Evolutionary conservation across 2,888 invertebrate species (phyloP).

Genomic region (Gryllus longicercus): DNA sequence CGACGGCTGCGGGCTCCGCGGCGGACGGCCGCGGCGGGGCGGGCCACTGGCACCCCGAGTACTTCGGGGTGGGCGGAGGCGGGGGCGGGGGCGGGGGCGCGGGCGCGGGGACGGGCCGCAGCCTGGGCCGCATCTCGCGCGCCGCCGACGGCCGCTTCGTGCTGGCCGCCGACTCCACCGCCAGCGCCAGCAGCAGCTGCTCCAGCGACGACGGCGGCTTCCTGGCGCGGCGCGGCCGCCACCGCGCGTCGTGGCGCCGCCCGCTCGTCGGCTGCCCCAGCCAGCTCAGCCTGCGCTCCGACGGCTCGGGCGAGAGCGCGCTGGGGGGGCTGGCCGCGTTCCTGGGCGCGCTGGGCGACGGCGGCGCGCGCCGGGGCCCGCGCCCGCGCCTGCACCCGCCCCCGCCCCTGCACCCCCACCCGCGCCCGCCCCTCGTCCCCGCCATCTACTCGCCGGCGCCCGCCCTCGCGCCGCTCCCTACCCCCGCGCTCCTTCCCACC

Average conservation of each 20-base stretch:
- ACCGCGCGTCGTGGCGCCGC: constrained; percentile 61
- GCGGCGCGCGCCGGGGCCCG: constrained; percentile 36
- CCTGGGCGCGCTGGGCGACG: constrained; percentile 39
- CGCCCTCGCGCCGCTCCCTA: constrained; percentile 34
- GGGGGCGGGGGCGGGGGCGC: constrained; percentile 19
- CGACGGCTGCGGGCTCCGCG: constrained; percentile 27
- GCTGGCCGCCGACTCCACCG: constrained; percentile 51
- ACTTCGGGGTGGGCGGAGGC: constrained; percentile 22
- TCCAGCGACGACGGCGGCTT: constrained; percentile 85
- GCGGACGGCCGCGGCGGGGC: constrained; percentile 27
- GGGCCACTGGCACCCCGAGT: constrained; percentile 32
- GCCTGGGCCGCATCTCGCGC: constrained; percentile 66
- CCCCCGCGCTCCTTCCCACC: constrained; percentile 39
- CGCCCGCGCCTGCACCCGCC: constrained; percentile 24
- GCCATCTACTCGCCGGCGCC: constrained; percentile 36
- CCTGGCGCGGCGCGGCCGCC: constrained; percentile 55
- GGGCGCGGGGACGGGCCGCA: constrained; percentile 27
- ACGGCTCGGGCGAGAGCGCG: constrained; percentile 60
- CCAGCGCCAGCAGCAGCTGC: constrained; percentile 56
- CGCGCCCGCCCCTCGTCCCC: constrained; percentile 36
- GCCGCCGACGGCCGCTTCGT: constrained; percentile 74
- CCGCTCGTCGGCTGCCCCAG: constrained; percentile 64
- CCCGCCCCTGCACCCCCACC: constrained; percentile 23
- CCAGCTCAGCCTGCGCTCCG: constrained; percentile 64
- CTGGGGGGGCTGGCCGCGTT: constrained; percentile 26